Evolutionary conservation across 2,888 invertebrate species (phyloP).

Genomic region (Rhingia campestris): DNA sequence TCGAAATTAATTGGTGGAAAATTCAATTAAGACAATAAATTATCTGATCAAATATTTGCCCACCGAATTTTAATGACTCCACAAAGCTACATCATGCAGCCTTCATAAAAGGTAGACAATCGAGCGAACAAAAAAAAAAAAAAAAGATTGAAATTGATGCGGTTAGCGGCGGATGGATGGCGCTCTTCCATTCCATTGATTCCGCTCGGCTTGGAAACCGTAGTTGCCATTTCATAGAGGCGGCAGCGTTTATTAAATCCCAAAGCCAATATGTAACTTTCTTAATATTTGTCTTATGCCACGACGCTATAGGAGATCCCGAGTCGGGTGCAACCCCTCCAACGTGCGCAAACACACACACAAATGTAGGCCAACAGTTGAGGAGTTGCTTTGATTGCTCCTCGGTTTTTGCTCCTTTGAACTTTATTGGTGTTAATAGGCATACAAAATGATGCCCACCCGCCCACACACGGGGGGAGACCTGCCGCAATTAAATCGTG

Average conservation of each 20-base stretch:
- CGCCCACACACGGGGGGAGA: conserved; percentile 13
- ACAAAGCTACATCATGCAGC: conserved; percentile 14
- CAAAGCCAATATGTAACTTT: conserved; percentile 71
- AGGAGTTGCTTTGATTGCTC: conserved; percentile 69
- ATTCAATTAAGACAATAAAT: conserved; percentile 69
- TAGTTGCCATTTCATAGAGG: conserved; percentile 40
- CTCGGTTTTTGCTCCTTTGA: conserved; percentile 71
- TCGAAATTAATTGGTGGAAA: conserved; percentile 69
- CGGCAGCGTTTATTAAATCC: conserved; percentile 60
- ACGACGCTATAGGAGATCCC: conserved; percentile 28
- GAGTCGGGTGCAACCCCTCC: not conserved
- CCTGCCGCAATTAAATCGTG: conserved; percentile 61
- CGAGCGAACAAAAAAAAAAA: conserved; percentile 18
- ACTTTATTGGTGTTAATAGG: conserved; percentile 74
- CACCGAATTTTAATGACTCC: conserved; percentile 57
- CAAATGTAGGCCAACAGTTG: conserved; percentile 66
- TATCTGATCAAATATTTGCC: conserved; percentile 70
- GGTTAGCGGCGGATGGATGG: conserved; percentile 1
- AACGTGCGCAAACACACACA: conserved; percentile 24
- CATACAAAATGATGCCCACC: conserved; percentile 67
- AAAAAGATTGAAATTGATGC: not conserved
- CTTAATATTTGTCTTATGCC: conserved; percentile 70
- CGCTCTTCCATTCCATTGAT: conserved; percentile 48
- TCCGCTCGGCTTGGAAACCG: conserved; percentile 36
- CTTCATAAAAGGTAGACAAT: not conserved